A percentile compares a stretch with the other conserved stretches of the same genome.
These are phyloP conservation scores for Oreochromis mossambicus DNA, from an alignment of 2,797 vertebrate genomes.

Conservation along the genomic window DNA sequence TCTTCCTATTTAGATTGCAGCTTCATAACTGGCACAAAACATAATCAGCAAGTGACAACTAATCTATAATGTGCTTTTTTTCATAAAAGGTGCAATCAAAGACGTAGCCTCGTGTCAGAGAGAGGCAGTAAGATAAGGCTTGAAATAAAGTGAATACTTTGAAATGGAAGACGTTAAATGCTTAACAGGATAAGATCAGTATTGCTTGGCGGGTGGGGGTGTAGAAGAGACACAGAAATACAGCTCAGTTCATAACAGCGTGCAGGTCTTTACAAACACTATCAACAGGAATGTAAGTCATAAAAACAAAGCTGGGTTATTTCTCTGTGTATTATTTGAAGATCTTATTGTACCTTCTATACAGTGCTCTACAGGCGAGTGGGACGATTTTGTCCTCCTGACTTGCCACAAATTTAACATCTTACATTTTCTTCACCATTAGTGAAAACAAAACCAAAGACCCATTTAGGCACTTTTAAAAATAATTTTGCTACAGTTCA, in stretches of 20 bases:
- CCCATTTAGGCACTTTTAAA: conserved; percentile 67
- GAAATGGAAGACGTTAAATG: conserved; percentile 64
- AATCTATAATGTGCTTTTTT: conserved; percentile 46
- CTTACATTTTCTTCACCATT: conserved; percentile 9
- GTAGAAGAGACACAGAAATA: conserved; percentile 21
- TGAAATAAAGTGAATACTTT: conserved; percentile 28
- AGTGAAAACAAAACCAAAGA: conserved; percentile 42
- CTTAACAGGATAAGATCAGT: conserved; percentile 19
- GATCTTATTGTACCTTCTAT: conserved; percentile 30
- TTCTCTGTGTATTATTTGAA: conserved; percentile 19
- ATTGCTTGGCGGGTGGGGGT: conserved; percentile 27
- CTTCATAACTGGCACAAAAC: not conserved
- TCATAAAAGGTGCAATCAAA: conserved; percentile 32
- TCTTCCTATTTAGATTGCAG: not conserved
- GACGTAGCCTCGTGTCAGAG: conserved; percentile 8
- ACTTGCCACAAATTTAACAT: conserved; percentile 24
- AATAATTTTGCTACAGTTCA: conserved; percentile 68
- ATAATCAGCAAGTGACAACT: not conserved
- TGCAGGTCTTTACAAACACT: conserved; percentile 63
- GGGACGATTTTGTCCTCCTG: conserved; percentile 8
- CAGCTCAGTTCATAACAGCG: conserved; percentile 47
- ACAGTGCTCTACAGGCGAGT: conserved; percentile 15
- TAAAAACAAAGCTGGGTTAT: conserved; percentile 46
- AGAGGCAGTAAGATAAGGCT: not conserved
- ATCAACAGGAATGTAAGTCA: conserved; percentile 40